Evolutionary conservation across 1,140 invertebrate species (phyloP).

Genomic region (Probaryconus sp.): DNA sequence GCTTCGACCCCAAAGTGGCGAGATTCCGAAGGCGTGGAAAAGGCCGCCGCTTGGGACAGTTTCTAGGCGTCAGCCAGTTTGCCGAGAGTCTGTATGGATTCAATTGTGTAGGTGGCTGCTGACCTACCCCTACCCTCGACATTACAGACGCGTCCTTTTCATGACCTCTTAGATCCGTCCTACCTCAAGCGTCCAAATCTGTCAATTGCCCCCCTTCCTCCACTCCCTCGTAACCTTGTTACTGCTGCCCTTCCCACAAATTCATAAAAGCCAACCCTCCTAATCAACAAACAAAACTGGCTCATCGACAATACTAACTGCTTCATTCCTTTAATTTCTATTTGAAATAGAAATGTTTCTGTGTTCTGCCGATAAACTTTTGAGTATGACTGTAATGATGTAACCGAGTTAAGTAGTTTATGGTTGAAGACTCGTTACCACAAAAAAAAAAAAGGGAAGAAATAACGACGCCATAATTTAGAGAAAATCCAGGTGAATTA

Average conservation of each 20-base stretch:
- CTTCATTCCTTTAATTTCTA: too few species aligned
- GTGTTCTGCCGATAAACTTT: too few species aligned
- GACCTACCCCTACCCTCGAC: conserved; percentile 71
- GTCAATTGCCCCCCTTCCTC: conserved; percentile 55
- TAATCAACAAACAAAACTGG: background rate
- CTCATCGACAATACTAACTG: too few species aligned
- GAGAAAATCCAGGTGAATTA: too few species aligned
- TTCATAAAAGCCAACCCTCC: background rate
- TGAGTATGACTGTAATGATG: too few species aligned
- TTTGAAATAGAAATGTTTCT: too few species aligned
- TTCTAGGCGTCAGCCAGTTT: conserved; percentile 39
- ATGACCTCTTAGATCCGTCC: conserved; percentile 69
- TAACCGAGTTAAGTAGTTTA: too few species aligned
- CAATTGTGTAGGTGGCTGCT: conserved; percentile 71
- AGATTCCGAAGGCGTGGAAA: conserved; percentile 27
- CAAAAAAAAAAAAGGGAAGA: too few species aligned
- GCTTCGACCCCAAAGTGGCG: too few species aligned
- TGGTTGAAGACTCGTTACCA: too few species aligned
- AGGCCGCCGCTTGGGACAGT: conserved; percentile 15
- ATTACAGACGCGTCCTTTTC: conserved; percentile 55
- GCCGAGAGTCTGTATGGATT: conserved; percentile 69
- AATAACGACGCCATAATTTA: too few species aligned
- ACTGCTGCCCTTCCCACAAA: background rate
- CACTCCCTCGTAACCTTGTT: background rate
- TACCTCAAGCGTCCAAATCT: conserved; percentile 70